Evolutionary conservation across 2,797 vertebrate species (phyloP).

Genomic region (Arnoldichthys spilopterus): DNA sequence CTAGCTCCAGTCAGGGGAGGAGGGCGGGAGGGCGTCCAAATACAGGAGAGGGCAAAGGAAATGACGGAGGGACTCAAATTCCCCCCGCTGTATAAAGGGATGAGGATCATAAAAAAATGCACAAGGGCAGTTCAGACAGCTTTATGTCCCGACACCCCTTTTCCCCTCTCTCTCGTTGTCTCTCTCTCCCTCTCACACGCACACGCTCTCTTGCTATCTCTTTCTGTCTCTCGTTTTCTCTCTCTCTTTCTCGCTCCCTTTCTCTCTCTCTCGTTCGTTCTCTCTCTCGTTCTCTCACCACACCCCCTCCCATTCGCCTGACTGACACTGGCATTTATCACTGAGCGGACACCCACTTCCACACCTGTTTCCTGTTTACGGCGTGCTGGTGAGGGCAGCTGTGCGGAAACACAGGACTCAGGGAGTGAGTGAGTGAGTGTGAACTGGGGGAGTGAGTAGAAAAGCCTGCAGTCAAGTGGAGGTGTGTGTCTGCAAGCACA

Average conservation of each 20-base stretch:
- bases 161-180: conserved; percentile 31
- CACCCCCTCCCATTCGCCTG: conserved; percentile 45
- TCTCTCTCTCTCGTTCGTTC: background rate
- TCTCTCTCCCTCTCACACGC: conserved; percentile 4
- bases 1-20: conserved; percentile 49
- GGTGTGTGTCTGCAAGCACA: conserved; percentile 48
- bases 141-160: conserved; percentile 52
- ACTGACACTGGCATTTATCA: conserved; percentile 66
- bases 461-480: conserved; percentile 45
- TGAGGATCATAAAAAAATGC: conserved; percentile 49
- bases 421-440: conserved; percentile 47
- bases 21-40: conserved; percentile 53
- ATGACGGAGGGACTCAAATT: conserved; percentile 44
- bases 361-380: conserved; percentile 66
- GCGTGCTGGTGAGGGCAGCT: conserved; percentile 56
- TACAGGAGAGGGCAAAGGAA: conserved; percentile 54
- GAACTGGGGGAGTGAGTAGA: conserved; percentile 46
- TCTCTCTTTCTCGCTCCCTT: conserved; percentile 6
- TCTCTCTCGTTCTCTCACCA: conserved; percentile 11
- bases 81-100: conserved; percentile 50
- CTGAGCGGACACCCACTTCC: conserved; percentile 53
- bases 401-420: conserved; percentile 50
- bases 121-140: conserved; percentile 53
- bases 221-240: conserved; percentile 30
- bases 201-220: background rate